These are phyloP conservation scores for Odontocerum albicorne DNA, from an alignment of 2,888 invertebrate genomes.

Conservation along the genomic window DNA sequence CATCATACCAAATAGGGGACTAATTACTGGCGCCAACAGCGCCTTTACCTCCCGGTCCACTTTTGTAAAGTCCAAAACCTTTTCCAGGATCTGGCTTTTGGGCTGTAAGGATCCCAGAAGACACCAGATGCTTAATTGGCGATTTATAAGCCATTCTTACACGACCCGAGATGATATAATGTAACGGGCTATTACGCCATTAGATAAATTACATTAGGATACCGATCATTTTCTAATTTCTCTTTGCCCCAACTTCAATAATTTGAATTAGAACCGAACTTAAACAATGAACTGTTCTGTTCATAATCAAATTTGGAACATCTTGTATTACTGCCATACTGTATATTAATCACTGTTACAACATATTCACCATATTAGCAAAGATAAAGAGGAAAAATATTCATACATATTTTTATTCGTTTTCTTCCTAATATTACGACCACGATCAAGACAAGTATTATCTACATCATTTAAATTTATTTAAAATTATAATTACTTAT, in stretches of 20 bases:
- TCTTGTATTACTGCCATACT: not conserved
- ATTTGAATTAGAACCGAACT: not conserved
- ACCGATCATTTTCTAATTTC: conserved; percentile 34
- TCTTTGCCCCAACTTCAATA: conserved; percentile 22
- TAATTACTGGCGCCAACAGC: not conserved
- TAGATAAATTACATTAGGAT: conserved; percentile 36
- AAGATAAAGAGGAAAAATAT: no score
- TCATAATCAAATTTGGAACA: no score
- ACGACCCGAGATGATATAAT: conserved; percentile 36
- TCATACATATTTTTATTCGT: no score
- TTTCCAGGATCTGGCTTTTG: conserved; percentile 4
- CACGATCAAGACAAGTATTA: no score
- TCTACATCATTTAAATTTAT: no score
- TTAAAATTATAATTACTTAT: no score
- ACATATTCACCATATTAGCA: no score
- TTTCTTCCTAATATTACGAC: no score
- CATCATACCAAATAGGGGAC: not conserved
- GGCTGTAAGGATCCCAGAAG: conserved; percentile 19
- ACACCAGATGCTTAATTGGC: conserved; percentile 37
- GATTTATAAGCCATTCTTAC: conserved; percentile 37
- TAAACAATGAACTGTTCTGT: no score
- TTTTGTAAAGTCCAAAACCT: no score
- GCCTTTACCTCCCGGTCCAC: not conserved
- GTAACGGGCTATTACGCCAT: conserved; percentile 36
- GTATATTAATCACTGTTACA: not conserved